A percentile compares a stretch with the other conserved stretches of the same genome.
Evolutionary conservation across 2,888 invertebrate species (phyloP).

Genomic region (Phasia obesa): DNA sequence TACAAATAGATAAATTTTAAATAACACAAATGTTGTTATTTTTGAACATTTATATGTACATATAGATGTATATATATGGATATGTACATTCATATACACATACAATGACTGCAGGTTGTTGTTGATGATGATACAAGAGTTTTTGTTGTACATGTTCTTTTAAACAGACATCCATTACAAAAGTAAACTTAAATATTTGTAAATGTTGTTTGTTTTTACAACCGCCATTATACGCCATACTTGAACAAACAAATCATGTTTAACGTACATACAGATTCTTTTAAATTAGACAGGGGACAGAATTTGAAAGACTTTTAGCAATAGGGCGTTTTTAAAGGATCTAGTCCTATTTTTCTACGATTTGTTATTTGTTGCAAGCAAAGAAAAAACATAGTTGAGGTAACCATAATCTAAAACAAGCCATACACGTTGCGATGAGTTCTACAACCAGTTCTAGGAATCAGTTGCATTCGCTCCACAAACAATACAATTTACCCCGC

Average conservation of each 20-base stretch:
- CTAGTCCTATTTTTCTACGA: no score
- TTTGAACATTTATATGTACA: not conserved
- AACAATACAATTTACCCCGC: no score
- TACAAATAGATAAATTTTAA: no score
- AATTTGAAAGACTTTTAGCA: not conserved
- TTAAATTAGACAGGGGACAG: not conserved
- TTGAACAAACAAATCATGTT: conserved; percentile 39
- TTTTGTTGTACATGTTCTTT: conserved; percentile 45
- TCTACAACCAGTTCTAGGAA: no score
- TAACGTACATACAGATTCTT: not conserved
- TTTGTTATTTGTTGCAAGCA: no score
- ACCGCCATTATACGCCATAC: conserved; percentile 71
- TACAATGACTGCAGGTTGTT: conserved; percentile 55
- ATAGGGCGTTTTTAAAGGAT: no score
- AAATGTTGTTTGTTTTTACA: conserved; percentile 72
- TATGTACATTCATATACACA: not conserved
- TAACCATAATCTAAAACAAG: no score
- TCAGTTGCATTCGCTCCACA: no score
- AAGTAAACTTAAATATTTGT: conserved; percentile 72
- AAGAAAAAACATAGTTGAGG: no score
- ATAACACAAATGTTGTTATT: no score
- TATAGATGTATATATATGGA: not conserved
- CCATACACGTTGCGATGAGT: no score
- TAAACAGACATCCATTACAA: conserved; percentile 72
- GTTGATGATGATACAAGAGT: conserved; percentile 1